A percentile compares a stretch with the other conserved stretches of the same genome.
Evolutionary conservation across 2,113 vertebrate species (phyloP).

Genomic region (Proteles cristata): DNA sequence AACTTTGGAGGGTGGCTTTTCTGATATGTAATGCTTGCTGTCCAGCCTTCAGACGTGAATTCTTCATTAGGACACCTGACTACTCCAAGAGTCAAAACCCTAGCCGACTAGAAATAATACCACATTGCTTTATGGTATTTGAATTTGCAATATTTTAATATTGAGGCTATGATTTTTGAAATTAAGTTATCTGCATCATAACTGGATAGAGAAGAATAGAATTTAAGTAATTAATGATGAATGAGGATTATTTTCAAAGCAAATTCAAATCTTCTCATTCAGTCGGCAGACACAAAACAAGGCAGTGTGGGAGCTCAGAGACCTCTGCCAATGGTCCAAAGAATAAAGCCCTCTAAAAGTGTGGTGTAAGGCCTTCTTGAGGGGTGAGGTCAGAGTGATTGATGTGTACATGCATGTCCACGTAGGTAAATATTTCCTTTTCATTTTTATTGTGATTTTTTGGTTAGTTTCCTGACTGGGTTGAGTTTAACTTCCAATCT

Average conservation of each 20-base stretch:
- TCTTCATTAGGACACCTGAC: background rate
- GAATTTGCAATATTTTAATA: background rate
- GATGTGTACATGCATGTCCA: background rate
- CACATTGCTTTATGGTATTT: background rate
- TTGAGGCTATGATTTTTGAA: background rate
- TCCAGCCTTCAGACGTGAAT: background rate
- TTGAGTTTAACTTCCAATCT: background rate
- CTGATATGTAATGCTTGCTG: background rate
- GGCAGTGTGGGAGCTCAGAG: background rate
- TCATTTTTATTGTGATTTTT: constrained; percentile 4
- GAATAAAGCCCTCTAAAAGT: background rate
- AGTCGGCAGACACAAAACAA: background rate
- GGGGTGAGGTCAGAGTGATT: background rate
- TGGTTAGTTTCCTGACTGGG: background rate
- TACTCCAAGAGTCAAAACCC: background rate
- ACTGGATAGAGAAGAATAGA: background rate
- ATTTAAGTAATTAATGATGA: background rate
- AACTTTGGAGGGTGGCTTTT: background rate
- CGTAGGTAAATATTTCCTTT: constrained; percentile 35
- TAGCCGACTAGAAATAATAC: background rate
- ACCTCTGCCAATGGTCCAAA: background rate
- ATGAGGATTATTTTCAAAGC: background rate
- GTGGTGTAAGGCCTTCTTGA: background rate
- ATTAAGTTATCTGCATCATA: background rate
- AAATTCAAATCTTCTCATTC: background rate